A percentile compares a stretch with the other conserved stretches of the same genome.
Evolutionary conservation across 2,113 vertebrate genomes (phyloP).

Genomic region (Halcyon malimbica): DNA sequence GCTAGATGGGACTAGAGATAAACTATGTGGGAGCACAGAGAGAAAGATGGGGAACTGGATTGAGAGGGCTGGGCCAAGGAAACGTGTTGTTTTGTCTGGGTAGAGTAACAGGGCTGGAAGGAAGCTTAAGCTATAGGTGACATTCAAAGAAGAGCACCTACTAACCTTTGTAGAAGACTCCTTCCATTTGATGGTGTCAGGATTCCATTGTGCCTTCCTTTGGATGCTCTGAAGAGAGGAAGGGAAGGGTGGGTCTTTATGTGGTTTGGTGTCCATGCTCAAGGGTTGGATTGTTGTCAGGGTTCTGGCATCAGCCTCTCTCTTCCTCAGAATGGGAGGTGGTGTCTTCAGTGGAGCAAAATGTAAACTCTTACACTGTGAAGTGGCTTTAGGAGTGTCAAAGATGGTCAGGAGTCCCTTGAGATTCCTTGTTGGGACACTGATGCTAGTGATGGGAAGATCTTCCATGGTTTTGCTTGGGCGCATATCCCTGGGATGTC

Average conservation of each 20-base stretch:
- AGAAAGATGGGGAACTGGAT: not conserved
- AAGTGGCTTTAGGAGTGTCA: not conserved
- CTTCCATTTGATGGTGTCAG: not conserved
- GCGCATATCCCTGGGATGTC: not conserved
- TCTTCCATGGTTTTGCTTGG: slow-evolving; percentile 72
- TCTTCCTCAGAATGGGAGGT: not conserved
- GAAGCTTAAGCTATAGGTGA: not conserved
- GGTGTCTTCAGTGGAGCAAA: not conserved
- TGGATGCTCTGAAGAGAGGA: not conserved
- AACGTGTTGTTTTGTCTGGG: not conserved
- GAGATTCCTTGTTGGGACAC: not conserved
- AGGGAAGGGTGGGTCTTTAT: not conserved
- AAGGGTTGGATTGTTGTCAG: not conserved
- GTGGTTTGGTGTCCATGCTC: not conserved
- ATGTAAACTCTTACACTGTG: not conserved
- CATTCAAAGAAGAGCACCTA: not conserved
- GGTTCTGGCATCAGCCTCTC: not conserved
- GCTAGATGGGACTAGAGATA: not conserved
- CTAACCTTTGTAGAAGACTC: slow-evolving; percentile 37
- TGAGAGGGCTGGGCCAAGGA: not conserved
- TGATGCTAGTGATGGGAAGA: slow-evolving; percentile 15
- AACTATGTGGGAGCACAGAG: not conserved
- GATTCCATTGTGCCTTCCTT: not conserved
- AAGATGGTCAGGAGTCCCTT: not conserved
- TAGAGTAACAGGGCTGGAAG: not conserved